Evolutionary conservation across 2,888 invertebrate species (phyloP).

Genomic region (Caenorhabditis sulstoni): DNA sequence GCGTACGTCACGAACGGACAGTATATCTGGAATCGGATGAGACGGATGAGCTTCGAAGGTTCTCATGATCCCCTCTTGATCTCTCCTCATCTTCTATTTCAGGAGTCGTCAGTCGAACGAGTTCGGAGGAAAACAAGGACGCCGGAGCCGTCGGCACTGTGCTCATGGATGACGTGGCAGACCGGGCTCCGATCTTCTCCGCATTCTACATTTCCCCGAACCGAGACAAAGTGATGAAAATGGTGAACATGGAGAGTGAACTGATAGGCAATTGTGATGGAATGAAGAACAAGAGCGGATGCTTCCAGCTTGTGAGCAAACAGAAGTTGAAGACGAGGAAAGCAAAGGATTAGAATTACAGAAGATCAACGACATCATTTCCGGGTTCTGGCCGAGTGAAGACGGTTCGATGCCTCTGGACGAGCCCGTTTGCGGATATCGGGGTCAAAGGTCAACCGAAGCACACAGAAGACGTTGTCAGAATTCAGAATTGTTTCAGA

Average conservation of each 20-base stretch:
- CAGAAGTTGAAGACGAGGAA: too few relatives aligned
- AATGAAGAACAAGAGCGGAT: conserved; percentile 73
- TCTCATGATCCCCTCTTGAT: not conserved
- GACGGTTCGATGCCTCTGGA: conserved; percentile 76
- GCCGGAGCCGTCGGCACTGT: conserved; percentile 72
- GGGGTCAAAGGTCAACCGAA: conserved; percentile 59
- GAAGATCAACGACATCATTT: conserved; percentile 75
- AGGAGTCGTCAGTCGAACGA: conserved; percentile 53
- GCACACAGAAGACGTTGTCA: too few relatives aligned
- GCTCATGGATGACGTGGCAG: conserved; percentile 79
- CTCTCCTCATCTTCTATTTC: not conserved
- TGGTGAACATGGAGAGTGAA: conserved; percentile 77
- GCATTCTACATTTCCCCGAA: conserved; percentile 79
- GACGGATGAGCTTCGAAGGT: conserved; percentile 76
- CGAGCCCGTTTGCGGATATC: conserved; percentile 77
- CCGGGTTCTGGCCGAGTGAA: conserved; percentile 78
- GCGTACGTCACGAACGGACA: conserved; percentile 73
- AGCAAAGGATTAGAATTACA: conserved; percentile 50
- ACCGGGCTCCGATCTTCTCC: conserved; percentile 77
- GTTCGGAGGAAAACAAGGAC: conserved; percentile 45
- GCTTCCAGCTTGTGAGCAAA: conserved; percentile 75
- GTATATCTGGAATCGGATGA: conserved; percentile 77
- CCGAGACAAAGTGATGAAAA: conserved; percentile 76
- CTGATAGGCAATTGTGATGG: conserved; percentile 76
- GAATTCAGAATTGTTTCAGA: conserved; percentile 27